Evolutionary conservation across 2,113 vertebrate genomes (phyloP), one percentile per base, ranked within the genome.

Genomic region (Semnornis frantzii): DNA sequence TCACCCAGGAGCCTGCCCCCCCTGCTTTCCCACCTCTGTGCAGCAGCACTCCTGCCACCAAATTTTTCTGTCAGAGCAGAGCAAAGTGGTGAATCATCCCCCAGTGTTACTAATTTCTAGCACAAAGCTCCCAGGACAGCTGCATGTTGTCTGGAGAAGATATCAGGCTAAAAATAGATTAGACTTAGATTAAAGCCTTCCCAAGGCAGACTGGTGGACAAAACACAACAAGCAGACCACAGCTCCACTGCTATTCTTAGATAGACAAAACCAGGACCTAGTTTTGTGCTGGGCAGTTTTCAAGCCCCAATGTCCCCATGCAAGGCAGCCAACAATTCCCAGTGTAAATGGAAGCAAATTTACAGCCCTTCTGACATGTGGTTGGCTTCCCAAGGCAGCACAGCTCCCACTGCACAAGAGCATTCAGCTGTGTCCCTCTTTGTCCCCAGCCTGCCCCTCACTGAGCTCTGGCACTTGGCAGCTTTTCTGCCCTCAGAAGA

Each of bases 131-230:
- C 28, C 55, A 80, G 95, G 93, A 92, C 96, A 97, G 94, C 93
- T 97, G 94, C 18, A 13, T 3, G 12, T 90, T 87, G 96, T 97
- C 96, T 96, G 94, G 87, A 92, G 95, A 93, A 96, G 94, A 92
- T 97, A 97, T 75, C 93, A 91, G 69, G 91, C 95, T 96, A 96
- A 97, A 97, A 97, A 97, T 94, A 97, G 94, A 88, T 95, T 87
- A 92, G 94, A 50, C 87, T 96, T 80, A 92, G 93, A 96, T 96
- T 96, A 97, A 95, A 96, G 85, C 91, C 87, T 91, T 97, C 92
- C 89, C 92, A 95, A 94, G 89, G 84, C 92, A 92, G 96, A 94
- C 92, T 94, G 87, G 95, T 82, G 94, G 87, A 93, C 0, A 1
- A 89, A 96, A 33, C 76, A 48, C 89, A 77, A 58, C 2, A 33